A percentile compares a stretch with the other conserved stretches of the same genome.
These are phyloP conservation scores for Microcaecilia unicolor DNA, from an alignment of 2,797 vertebrate genomes.

Conservation along the genomic window DNA sequence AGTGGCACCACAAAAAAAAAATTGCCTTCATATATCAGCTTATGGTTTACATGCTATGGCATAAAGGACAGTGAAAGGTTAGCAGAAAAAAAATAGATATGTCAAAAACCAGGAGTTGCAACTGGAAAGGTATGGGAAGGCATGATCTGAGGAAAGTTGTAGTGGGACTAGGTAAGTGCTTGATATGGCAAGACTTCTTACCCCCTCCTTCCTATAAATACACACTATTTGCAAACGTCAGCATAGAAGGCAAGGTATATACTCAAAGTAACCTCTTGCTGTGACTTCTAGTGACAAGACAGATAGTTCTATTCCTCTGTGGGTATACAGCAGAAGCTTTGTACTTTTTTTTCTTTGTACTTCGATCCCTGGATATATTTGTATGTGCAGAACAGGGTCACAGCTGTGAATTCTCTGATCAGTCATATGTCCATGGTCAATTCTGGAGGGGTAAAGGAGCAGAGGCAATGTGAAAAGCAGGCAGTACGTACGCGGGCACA, in stretches of 20 bases:
- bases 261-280: conserved; percentile 78
- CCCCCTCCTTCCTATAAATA: conserved; percentile 54
- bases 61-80: conserved; percentile 97
- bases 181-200: conserved; percentile 56
- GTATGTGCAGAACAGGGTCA: conserved; percentile 80
- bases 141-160: conserved; percentile 72
- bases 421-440: conserved; percentile 72
- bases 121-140: conserved; percentile 71
- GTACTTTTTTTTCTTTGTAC: conserved; percentile 85
- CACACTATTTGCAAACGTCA: conserved; percentile 62
- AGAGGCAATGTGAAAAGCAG: conserved; percentile 21
- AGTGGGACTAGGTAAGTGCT: conserved; percentile 59
- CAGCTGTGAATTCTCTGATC: conserved; percentile 82
- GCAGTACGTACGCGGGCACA: conserved; percentile 35
- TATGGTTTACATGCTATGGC: conserved; percentile 94
- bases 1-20: conserved; percentile 98
- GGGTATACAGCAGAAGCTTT: conserved; percentile 72
- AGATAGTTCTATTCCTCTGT: conserved; percentile 91
- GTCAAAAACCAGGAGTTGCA: conserved; percentile 78
- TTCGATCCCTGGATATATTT: conserved; percentile 81
- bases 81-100: conserved; percentile 83
- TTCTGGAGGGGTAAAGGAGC: conserved; percentile 9
- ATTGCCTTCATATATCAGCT: conserved; percentile 99
- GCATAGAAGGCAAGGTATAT: conserved; percentile 72
- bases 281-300: conserved; percentile 89